phyloP scores from a whole-genome alignment of 2,797 vertebrate species.

The Phoxinus dragarum region DNA sequence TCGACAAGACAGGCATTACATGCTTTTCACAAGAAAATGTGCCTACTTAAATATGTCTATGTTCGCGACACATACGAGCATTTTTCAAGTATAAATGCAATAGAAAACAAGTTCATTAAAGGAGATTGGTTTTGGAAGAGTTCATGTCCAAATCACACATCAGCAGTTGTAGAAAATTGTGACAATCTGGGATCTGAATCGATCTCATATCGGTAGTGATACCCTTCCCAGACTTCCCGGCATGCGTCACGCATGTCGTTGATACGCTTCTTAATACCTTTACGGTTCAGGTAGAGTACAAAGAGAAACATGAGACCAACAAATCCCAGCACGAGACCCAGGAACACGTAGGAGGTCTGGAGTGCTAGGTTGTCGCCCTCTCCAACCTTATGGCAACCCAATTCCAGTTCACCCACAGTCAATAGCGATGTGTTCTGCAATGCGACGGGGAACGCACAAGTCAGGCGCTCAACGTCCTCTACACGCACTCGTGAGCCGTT shows the following conservation, averaged over 20 bases:
- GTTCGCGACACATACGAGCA: conserved; percentile 72
- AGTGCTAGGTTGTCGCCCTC: conserved; percentile 71
- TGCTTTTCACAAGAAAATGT: conserved; percentile 62
- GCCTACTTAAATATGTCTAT: conserved; percentile 56
- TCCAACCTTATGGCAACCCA: conserved; percentile 71
- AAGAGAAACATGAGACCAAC: conserved; percentile 83
- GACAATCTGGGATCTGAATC: conserved; percentile 79
- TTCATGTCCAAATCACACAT: conserved; percentile 68
- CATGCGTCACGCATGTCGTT: conserved; percentile 79
- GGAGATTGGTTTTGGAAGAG: conserved; percentile 1
- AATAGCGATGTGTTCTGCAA: conserved; percentile 80
- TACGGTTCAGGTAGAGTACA: conserved; percentile 84
- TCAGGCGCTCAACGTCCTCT: conserved; percentile 64
- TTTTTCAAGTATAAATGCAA: conserved; percentile 63
- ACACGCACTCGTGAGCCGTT: conserved; percentile 72
- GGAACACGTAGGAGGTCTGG: conserved; percentile 83
- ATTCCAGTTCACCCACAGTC: conserved; percentile 56
- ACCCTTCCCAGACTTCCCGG: conserved; percentile 81
- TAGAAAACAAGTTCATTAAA: conserved; percentile 56
- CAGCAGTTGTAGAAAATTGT: conserved; percentile 73
- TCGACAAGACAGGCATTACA: conserved; percentile 60
- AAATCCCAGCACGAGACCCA: conserved; percentile 80
- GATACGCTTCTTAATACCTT: conserved; percentile 82
- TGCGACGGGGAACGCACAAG: conserved; percentile 73
- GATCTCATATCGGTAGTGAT: conserved; percentile 82